Conservation (phyloP, 2,113 vertebrate genomes). For the Pangasianodon hypophthalmus region DNA sequence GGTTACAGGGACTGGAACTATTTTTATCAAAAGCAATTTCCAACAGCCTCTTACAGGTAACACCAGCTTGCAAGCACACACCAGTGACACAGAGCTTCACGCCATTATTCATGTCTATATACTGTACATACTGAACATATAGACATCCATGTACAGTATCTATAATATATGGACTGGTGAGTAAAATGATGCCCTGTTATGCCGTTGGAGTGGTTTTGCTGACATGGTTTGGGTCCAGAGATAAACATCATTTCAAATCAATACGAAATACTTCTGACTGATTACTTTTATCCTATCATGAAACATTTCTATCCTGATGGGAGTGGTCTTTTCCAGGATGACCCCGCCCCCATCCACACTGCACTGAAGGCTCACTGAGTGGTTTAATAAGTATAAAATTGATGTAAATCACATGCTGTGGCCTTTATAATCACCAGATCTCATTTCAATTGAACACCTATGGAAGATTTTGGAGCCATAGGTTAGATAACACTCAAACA, state of each 20-base stretch:
- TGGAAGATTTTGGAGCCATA: not conserved
- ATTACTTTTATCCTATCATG: not conserved
- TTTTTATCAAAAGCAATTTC: slow-evolving; percentile 78
- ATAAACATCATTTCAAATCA: not conserved
- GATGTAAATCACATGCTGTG: not conserved
- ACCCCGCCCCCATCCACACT: not conserved
- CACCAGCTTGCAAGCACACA: slow-evolving; percentile 59
- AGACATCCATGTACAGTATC: not conserved
- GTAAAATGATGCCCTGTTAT: no score
- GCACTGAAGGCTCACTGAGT: not conserved
- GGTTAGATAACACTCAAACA: not conserved
- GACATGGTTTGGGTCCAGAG: not conserved
- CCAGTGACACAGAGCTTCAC: slow-evolving; percentile 65
- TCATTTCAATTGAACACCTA: not conserved
- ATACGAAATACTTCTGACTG: not conserved
- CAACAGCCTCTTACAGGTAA: slow-evolving; percentile 70
- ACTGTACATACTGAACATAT: slow-evolving; percentile 29
- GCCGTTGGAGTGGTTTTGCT: not conserved
- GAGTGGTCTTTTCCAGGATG: not conserved
- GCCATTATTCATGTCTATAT: slow-evolving; percentile 56
- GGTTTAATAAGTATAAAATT: not conserved
- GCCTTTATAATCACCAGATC: not conserved
- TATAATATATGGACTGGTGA: not conserved
- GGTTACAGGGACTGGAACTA: slow-evolving; percentile 67
- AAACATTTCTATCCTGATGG: not conserved